A percentile compares a stretch with the other conserved stretches of the same genome.
Evolutionary conservation across 2,888 invertebrate species (phyloP).

Genomic region (Perithous albicinctus): DNA sequence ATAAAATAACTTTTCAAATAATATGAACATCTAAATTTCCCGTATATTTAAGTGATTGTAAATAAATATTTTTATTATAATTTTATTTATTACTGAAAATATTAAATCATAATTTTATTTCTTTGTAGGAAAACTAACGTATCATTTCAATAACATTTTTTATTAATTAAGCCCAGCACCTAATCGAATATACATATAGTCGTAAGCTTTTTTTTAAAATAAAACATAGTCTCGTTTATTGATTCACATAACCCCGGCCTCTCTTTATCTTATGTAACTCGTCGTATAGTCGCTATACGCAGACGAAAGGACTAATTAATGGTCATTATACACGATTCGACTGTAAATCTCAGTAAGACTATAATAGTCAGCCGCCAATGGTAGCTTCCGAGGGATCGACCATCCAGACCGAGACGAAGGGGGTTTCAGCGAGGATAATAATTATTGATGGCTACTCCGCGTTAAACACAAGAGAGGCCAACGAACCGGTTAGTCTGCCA

Average conservation of each 20-base stretch:
- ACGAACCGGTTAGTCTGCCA: conserved; percentile 47
- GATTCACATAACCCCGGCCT: not conserved
- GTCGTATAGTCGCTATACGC: not conserved
- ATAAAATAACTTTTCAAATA: too few relatives aligned
- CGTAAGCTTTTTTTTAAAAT: not conserved
- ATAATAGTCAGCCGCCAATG: conserved; percentile 26
- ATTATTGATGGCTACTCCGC: conserved; percentile 56
- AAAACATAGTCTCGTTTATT: not conserved
- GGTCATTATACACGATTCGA: conserved; percentile 44
- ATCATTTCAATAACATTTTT: not conserved
- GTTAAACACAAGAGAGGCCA: conserved; percentile 18
- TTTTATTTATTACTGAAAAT: too few relatives aligned
- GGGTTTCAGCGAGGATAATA: conserved; percentile 48
- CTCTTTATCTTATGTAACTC: not conserved
- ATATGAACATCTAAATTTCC: too few relatives aligned
- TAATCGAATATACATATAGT: not conserved
- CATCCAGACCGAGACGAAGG: conserved; percentile 13
- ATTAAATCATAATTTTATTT: too few relatives aligned
- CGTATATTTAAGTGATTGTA: too few relatives aligned
- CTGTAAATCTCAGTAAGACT: conserved; percentile 37
- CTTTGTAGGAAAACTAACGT: too few relatives aligned
- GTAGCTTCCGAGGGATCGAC: conserved; percentile 7
- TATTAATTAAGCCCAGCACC: not conserved
- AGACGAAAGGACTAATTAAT: conserved; percentile 32
- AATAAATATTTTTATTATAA: too few relatives aligned